These are phyloP conservation scores for Drosophila mayaguana DNA, from an alignment of 2,888 invertebrate species.

Conservation along the genomic window DNA sequence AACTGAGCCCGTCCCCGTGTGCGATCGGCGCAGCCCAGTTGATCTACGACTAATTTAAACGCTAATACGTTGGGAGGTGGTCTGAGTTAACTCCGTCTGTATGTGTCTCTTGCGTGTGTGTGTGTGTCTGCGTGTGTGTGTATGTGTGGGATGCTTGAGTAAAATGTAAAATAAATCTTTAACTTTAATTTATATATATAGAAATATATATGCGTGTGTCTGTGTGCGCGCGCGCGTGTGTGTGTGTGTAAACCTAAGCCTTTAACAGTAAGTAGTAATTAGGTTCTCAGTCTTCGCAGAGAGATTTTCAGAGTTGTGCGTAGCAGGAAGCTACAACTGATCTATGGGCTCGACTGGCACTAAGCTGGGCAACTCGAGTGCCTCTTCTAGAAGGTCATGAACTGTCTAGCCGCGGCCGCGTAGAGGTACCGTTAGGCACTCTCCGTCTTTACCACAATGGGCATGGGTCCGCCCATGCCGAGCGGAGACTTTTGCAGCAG, in stretches of 20 bases:
- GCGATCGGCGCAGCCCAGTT: constrained; percentile 26
- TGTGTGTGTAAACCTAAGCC: constrained; percentile 50
- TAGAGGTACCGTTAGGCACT: constrained; percentile 83
- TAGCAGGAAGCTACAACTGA: constrained; percentile 50
- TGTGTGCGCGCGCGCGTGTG: constrained; percentile 5
- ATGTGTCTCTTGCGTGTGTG: constrained; percentile 9
- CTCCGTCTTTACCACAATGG: constrained; percentile 85
- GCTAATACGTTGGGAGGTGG: constrained; percentile 78
- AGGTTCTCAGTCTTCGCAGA: constrained; percentile 85
- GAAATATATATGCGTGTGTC: not conserved
- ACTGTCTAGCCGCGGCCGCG: constrained; percentile 66
- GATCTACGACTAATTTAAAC: constrained; percentile 58
- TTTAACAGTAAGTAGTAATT: constrained; percentile 80
- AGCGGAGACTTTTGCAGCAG: constrained; percentile 79
- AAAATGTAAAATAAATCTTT: constrained; percentile 35
- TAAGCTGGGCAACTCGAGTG: constrained; percentile 37
- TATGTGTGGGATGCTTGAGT: constrained; percentile 20
- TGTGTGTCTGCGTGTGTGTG: constrained; percentile 14
- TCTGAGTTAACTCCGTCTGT: constrained; percentile 51
- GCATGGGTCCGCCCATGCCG: constrained; percentile 78
- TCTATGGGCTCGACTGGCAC: constrained; percentile 55
- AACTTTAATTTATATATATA: constrained; percentile 29
- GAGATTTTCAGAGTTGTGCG: constrained; percentile 80
- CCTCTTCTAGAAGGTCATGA: constrained; percentile 66
- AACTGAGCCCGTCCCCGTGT: constrained; percentile 44